Evolutionary conservation across 1,140 invertebrate species (phyloP).

Genomic region (Panagrolaimus sp.): DNA sequence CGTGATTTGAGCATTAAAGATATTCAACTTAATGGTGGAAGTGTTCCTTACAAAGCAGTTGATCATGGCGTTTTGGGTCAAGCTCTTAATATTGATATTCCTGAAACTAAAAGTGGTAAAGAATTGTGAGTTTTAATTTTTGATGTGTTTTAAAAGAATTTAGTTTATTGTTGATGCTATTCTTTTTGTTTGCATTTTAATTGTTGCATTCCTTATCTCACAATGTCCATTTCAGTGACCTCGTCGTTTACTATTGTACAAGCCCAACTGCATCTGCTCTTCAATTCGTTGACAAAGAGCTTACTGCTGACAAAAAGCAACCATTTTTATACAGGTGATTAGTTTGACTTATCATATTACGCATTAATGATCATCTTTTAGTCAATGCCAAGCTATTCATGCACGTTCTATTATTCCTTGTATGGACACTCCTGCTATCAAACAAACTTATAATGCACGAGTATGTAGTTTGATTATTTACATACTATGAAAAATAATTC

Average conservation of each 20-base stretch:
- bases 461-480: not conserved
- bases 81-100: not conserved
- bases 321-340: slow-evolving; percentile 72
- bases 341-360: slow-evolving; percentile 70
- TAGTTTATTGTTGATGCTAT: slow-evolving; percentile 17
- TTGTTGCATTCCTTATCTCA: no score
- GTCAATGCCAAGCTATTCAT: slow-evolving; percentile 72
- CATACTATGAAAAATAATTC: no score
- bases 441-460: slow-evolving; percentile 73
- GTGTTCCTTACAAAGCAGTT: slow-evolving; percentile 64
- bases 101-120: not conserved
- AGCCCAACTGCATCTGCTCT: slow-evolving; percentile 70
- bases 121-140: slow-evolving; percentile 10
- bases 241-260: slow-evolving; percentile 72
- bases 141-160: slow-evolving; percentile 14
- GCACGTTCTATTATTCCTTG: slow-evolving; percentile 71
- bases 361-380: slow-evolving; percentile 18
- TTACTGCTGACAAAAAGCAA: slow-evolving; percentile 77
- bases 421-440: slow-evolving; percentile 86
- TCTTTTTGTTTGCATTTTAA: no score
- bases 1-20: slow-evolving; percentile 67
- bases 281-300: slow-evolving; percentile 78
- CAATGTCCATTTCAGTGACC: slow-evolving; percentile 61
- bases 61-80: slow-evolving; percentile 71
- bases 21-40: slow-evolving; percentile 60